Evolutionary conservation across 2,888 invertebrate genomes (phyloP), one percentile per base, ranked within the genome.

Genomic region (Parochlus steinenii): DNA sequence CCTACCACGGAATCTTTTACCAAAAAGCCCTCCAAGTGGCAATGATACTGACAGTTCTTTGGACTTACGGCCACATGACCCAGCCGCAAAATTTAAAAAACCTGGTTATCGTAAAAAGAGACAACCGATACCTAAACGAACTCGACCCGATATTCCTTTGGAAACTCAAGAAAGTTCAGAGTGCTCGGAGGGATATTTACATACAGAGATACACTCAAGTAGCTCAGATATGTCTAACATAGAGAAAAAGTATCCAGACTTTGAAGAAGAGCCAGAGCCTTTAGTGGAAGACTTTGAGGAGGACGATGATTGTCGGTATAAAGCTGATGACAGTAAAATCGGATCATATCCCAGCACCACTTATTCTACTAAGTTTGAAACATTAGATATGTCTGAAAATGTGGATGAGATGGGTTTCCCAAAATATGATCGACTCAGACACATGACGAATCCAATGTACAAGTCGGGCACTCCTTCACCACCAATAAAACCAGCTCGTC

Each of bases 1-100:
- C 0, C 48, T 74, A 19, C 56, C 72, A 3, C 66, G 69, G 40
- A 62, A 65, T 43, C 64, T 70, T 42, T 64, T 69, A 46, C 55
- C 73, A 20, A 73, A 74, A 48, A 75, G 74, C 53, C 75, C 76
- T 10, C 74, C 75, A 0, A 77, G 76, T 48, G 77, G 76, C 38
- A 77, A 77, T 45, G 77, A 77, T 42, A 77, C 77, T 1, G 77
- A 77, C 41, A 77, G 77, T 47, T 77, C 76, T 2, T 50, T 71
- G 40, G 71, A 71, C 48, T 63, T 71, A 17, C 50, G 55, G 2
- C 69, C 72, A 39, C 69, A 74, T 46, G 75, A 76, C 50, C 71
- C 72, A 0, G 36, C 29, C 12, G n/a, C n/a, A n/a, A 71, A 74
- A 45, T 64, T 74, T 44, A 58, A 75, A 27, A 71, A 66, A 57